Base-by-base conservation (phyloP, 64 coral and sea anemone species). In the Actinia equina region DNA sequence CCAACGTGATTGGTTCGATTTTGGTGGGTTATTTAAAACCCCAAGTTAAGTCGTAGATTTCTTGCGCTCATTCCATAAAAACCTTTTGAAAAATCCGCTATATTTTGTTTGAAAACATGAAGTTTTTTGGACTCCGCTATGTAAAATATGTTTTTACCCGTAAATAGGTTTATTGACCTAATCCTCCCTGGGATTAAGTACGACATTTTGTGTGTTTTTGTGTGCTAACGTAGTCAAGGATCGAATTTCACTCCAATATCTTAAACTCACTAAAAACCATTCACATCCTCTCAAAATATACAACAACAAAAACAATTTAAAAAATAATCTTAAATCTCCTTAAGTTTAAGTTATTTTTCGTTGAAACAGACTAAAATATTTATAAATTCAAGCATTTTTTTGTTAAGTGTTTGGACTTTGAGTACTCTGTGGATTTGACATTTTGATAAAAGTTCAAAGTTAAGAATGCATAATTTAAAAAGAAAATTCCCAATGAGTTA, bases 1-100 rank as follows among this genome's bases (percentile, higher is more conserved):
- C 51, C 44, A 20, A 19, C 45, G 14, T 81, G 83, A 85, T 85
- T 85, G 83, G 83, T 27, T 85, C 17, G 30, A 43, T 58, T 85
- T 85, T 85, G 83, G 83, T 43, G 83, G 83, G 83, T 44, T 62
- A 85, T 85, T 85, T 85, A 85, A 63, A 85, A 20, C 59, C 27
- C 51, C 56, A 46, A 81, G 49, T 49, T 4, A 6, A 1, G 8
- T 52, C 18, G 78, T 81, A 19, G 49, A 52, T 49, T 81, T 81
- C 78, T 18, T 18, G 22, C 14, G 22, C 12, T 43, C n/a, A 51
- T 81, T 46, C 69, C 19, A 13, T 71, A 14, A 71, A 71, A 30
- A 30, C 25, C 26, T n/a, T 5, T 14, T 12, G 30, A 14, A 30
- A 74, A 27, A 74, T 16, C 26, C 69, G 12, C 6, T 42, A 41